A percentile compares a stretch with the other conserved stretches of the same genome.
These are phyloP conservation scores for Cosmia trapezina DNA, from an alignment of 2,888 invertebrate genomes.

Conservation along the genomic window DNA sequence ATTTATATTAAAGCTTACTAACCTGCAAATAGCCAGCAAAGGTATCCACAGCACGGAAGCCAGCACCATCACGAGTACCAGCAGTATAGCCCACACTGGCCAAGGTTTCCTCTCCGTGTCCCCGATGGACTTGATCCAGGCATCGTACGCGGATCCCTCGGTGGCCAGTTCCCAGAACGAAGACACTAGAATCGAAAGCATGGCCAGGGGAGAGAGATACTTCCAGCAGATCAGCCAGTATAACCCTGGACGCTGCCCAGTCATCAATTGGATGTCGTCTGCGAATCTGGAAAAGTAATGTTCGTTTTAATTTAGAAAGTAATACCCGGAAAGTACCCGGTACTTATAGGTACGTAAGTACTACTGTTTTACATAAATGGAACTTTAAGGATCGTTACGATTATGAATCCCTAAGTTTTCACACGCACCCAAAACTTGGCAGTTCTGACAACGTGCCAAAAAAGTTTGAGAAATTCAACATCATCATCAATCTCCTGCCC, in stretches of 20 bases:
- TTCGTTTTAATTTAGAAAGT: constrained; percentile 1
- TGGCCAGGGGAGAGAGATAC: constrained; percentile 96
- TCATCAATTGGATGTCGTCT: constrained; percentile 98
- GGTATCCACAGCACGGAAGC: constrained; percentile 97
- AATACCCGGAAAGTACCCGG: background rate
- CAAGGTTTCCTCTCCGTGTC: constrained; percentile 94
- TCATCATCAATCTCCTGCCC: too few relatives aligned
- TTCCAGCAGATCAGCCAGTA: constrained; percentile 99
- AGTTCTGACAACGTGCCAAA: background rate
- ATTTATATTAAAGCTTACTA: constrained; percentile 3
- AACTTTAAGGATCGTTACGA: constrained; percentile 6
- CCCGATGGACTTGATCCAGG: constrained; percentile 94
- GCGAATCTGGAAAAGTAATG: constrained; percentile 92
- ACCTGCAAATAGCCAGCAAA: constrained; percentile 94
- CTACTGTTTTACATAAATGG: too few relatives aligned
- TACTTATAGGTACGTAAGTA: too few relatives aligned
- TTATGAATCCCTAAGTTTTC: background rate
- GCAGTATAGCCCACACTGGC: constrained; percentile 95
- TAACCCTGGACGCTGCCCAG: constrained; percentile 95
- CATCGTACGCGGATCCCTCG: constrained; percentile 95
- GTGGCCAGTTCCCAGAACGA: constrained; percentile 95
- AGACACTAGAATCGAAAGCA: constrained; percentile 96
- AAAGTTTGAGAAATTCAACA: background rate
- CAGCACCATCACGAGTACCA: constrained; percentile 93
- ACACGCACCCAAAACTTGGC: constrained; percentile 5